Evolutionary conservation across 2,888 invertebrate genomes (phyloP), one percentile per base, ranked within the genome.

Genomic region (Alloplasta piceator): DNA sequence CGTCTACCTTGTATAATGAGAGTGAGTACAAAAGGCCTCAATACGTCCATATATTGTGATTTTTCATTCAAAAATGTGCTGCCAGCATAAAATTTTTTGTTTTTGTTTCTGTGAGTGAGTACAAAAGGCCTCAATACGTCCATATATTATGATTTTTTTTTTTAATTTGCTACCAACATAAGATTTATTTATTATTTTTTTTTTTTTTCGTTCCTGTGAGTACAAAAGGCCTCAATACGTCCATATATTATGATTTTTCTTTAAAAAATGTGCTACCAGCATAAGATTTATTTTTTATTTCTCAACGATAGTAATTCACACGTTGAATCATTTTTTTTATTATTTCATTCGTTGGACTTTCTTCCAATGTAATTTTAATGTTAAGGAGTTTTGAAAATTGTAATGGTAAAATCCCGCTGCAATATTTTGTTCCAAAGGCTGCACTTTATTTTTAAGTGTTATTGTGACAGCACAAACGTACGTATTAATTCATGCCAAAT

Each of bases 371-470:
- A 14, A 70, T 56, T 70, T 58, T n/a, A n/a, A n/a, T n/a, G n/a
- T n/a, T n/a, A n/a, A n/a, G n/a, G n/a, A n/a, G n/a, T n/a, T n/a
- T n/a, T n/a, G n/a, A 58, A 58, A 12, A 58, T 58, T 46, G 38
- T 38, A 70, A 58, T 70, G 58, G 58, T 70, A 46, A 70, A 58
- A 70, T 58, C 48, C 70, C 48, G 70, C 70, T 58, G 70, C 70
- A 70, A 58, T 70, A 58, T 70, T 70, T 70, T 70, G 46, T 58
- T 70, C 70, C 36, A 70, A 70, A 58, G 58, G 58, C 46, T 41
- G 55, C 58, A 26, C 46, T 68, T 68, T 9, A 68, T 58, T 60
- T 70, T 58, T 70, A 58, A 16, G 46, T 58, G 58, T 70, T 70
- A 70, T 70, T 58, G 70, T 43, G 48, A 58, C 5, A 41, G 68